Conservation (phyloP, 2,797 vertebrate genomes). For the Anableps anableps region DNA sequence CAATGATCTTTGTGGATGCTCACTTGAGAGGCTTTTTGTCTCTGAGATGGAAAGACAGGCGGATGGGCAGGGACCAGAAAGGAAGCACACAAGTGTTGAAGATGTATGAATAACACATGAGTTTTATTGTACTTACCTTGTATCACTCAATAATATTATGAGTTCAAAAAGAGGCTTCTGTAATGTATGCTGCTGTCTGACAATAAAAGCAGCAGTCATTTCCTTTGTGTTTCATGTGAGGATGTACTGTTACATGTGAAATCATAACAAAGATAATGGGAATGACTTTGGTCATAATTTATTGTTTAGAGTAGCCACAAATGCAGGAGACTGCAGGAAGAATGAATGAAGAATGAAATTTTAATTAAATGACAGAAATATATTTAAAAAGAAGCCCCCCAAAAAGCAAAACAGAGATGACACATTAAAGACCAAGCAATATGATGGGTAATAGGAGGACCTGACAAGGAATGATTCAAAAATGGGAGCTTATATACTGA, state of each 20-base stretch:
- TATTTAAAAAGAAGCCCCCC: too few relatives aligned
- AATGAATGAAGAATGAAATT: background rate
- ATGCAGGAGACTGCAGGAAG: background rate
- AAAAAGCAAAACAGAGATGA: background rate
- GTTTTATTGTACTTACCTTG: conserved; percentile 62
- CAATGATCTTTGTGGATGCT: conserved; percentile 67
- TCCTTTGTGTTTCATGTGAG: conserved; percentile 2
- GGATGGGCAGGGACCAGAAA: conserved; percentile 64
- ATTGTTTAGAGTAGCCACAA: background rate
- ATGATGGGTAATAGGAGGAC: background rate
- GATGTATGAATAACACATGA: conserved; percentile 79
- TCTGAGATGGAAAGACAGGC: conserved; percentile 78
- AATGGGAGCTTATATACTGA: background rate
- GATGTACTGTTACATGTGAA: background rate
- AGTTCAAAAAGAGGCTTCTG: conserved; percentile 10
- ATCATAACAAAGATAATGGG: background rate
- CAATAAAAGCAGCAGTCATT: background rate
- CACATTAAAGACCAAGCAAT: background rate
- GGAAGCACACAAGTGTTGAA: conserved; percentile 73
- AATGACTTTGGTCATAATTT: background rate
- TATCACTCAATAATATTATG: conserved; percentile 34
- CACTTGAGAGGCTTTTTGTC: conserved; percentile 76
- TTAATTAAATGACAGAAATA: background rate
- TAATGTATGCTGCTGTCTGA: background rate
- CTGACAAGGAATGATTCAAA: background rate